phyloP scores from a whole-genome alignment of 2,113 vertebrate species.

The Calyptommatus sinebrachiatus region DNA sequence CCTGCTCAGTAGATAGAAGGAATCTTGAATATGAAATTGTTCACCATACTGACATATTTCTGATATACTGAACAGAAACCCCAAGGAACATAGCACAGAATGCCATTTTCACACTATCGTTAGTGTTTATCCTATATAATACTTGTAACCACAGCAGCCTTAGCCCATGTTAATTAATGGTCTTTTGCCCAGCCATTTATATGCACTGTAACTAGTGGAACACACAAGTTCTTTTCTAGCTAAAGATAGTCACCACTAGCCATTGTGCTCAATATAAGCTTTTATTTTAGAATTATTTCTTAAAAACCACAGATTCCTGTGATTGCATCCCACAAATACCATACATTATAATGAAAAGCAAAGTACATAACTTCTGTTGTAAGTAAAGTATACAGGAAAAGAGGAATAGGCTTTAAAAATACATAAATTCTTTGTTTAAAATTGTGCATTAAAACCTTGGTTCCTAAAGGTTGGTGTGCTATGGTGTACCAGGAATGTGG shows the following conservation, averaged over 20 bases:
- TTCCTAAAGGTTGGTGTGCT: slow-evolving; percentile 7
- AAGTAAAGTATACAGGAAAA: slow-evolving; percentile 4
- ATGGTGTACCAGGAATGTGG: neutral
- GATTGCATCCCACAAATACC: neutral
- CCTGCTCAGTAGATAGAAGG: too few species aligned
- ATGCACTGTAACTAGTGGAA: neutral
- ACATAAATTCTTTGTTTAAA: slow-evolving; percentile 4
- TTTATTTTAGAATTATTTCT: slow-evolving; percentile 10
- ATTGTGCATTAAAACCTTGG: slow-evolving; percentile 3
- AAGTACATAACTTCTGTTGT: slow-evolving; percentile 1
- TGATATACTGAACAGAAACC: neutral
- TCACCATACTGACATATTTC: neutral
- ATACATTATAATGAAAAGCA: neutral
- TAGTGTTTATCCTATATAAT: neutral
- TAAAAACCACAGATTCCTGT: neutral
- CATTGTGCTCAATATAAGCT: slow-evolving; percentile 6
- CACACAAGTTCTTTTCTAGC: neutral
- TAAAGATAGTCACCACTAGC: neutral
- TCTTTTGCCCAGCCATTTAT: neutral
- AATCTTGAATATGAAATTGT: too few species aligned
- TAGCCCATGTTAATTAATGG: neutral
- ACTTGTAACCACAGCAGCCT: neutral
- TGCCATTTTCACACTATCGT: neutral
- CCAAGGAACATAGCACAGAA: too few species aligned
- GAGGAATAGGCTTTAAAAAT: slow-evolving; percentile 13